A percentile compares a stretch with the other conserved stretches of the same genome.
These are phyloP conservation scores for Rousettus leschenaultii DNA, from an alignment of 2,113 vertebrate genomes.

Conservation along the genomic window DNA sequence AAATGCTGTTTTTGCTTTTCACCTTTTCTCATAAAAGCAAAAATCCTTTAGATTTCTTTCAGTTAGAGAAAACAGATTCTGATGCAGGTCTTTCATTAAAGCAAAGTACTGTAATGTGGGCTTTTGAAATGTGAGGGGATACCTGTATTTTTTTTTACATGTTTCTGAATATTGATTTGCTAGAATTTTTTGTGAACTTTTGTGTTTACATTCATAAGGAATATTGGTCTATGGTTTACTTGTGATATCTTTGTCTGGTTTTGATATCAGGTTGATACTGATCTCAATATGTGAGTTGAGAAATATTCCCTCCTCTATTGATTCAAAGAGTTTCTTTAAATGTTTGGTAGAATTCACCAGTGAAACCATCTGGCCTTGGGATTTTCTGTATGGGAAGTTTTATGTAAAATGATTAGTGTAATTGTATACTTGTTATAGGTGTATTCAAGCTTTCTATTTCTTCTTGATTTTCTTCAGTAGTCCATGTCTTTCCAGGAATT, in stretches of 20 bases:
- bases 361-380: neutral
- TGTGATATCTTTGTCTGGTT: neutral
- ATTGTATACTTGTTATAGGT: neutral
- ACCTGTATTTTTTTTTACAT: neutral
- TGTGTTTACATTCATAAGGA: neutral
- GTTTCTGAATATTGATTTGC: neutral
- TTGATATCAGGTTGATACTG: neutral
- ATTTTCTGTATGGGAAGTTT: neutral
- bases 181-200: neutral
- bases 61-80: neutral
- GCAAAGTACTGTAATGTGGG: neutral
- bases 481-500: neutral
- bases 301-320: neutral
- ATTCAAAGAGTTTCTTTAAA: neutral
- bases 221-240: neutral
- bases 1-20: neutral
- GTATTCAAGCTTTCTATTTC: neutral
- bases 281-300: neutral
- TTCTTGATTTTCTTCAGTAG: neutral
- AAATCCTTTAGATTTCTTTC: neutral
- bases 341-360: neutral
- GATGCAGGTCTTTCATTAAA: neutral
- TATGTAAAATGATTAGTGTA: neutral
- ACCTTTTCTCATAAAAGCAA: neutral
- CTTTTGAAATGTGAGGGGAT: neutral